phyloP scores from a whole-genome alignment of 2,888 invertebrate genomes.

The Nipponacmea schrenckii region DNA sequence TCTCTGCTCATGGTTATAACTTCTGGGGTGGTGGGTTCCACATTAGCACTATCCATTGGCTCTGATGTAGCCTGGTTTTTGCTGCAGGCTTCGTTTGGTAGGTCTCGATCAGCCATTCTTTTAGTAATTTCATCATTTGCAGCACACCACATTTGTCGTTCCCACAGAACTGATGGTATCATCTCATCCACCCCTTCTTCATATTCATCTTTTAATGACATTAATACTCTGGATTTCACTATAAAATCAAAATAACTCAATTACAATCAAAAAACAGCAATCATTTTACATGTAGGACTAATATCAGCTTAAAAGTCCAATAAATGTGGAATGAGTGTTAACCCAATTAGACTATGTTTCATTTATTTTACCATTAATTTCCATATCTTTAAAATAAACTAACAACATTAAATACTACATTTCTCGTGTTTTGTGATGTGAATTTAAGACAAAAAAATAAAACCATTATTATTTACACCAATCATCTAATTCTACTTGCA shows the following conservation, averaged over 20 bases:
- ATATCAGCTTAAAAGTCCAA: too few species aligned
- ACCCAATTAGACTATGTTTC: too few species aligned
- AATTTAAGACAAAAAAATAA: too few species aligned
- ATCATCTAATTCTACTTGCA: too few species aligned
- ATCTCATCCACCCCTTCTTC: conserved; percentile 41
- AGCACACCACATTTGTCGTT: conserved; percentile 27
- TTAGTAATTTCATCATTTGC: conserved; percentile 8
- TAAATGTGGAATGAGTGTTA: too few species aligned
- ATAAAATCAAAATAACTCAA: conserved; percentile 27
- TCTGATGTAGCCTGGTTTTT: neutral
- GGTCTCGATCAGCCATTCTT: neutral
- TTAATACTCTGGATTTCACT: conserved; percentile 61
- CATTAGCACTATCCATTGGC: neutral
- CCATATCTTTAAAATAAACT: too few species aligned
- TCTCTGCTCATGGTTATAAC: conserved; percentile 19
- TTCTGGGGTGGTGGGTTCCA: neutral
- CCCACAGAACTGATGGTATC: conserved; percentile 31
- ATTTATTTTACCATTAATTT: too few species aligned
- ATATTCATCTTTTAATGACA: conserved; percentile 54
- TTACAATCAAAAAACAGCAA: neutral
- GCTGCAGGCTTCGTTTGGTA: neutral
- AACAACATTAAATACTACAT: too few species aligned
- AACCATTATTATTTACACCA: too few species aligned
- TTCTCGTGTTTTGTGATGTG: too few species aligned
- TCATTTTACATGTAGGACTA: neutral